Percentiles rank a stretch among this genome's conserved stretches.
These are phyloP conservation scores for Drosophila jambulina DNA, from an alignment of 1,140 invertebrate genomes.

Conservation along the genomic window DNA sequence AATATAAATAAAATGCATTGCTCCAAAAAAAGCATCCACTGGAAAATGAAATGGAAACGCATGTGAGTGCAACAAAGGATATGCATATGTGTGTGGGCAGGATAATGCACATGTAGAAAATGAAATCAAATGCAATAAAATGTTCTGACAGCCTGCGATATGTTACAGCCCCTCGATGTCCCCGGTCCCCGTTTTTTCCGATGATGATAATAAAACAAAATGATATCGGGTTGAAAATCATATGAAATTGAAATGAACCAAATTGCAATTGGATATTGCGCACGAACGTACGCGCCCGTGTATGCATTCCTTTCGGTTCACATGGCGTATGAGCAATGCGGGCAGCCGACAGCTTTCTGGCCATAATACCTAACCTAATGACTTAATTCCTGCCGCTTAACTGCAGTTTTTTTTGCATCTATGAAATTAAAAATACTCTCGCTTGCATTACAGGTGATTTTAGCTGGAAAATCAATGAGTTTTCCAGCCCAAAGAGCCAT, in stretches of 20 bases:
- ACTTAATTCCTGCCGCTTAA: constrained; percentile 24
- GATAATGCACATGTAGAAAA: constrained; percentile 35
- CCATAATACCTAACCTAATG: constrained; percentile 33
- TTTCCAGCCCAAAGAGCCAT: background rate
- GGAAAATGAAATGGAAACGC: constrained; percentile 42
- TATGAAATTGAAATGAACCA: constrained; percentile 36
- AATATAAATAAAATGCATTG: constrained; percentile 66
- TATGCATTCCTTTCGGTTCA: background rate
- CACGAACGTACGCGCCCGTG: background rate
- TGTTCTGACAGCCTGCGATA: constrained; percentile 19
- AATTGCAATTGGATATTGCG: constrained; percentile 21
- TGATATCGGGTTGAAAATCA: constrained; percentile 41
- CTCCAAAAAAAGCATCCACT: constrained; percentile 42
- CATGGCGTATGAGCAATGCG: constrained; percentile 6
- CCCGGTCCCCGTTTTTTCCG: background rate
- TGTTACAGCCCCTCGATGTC: background rate
- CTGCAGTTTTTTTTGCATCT: background rate
- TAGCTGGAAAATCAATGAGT: background rate
- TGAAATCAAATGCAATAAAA: constrained; percentile 59
- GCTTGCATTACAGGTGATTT: background rate
- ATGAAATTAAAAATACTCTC: too few species aligned
- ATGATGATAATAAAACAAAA: constrained; percentile 45
- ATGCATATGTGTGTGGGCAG: background rate
- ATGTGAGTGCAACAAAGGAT: constrained; percentile 5
- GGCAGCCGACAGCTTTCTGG: constrained; percentile 11